Evolutionary conservation across 2,797 vertebrate species (phyloP).

Genomic region (Melanogrammus aeglefinus): DNA sequence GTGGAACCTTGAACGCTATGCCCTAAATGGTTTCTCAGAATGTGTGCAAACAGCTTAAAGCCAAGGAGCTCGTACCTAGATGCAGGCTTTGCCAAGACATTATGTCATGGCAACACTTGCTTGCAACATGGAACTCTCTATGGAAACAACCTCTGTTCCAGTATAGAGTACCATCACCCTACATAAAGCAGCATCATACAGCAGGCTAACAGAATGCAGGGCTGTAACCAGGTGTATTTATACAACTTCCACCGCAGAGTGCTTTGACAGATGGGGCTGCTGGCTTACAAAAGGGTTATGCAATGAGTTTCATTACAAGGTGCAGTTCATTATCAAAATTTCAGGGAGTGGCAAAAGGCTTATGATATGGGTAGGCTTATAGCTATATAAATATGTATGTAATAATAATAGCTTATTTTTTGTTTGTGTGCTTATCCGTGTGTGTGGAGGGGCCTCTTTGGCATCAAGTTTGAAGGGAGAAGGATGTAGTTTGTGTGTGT

Average conservation of each 20-base stretch:
- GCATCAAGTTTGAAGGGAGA: too few relatives aligned
- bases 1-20: background rate
- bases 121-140: background rate
- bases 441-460: background rate
- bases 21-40: background rate
- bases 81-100: background rate
- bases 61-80: background rate
- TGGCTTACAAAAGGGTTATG: background rate
- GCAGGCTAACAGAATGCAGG: background rate
- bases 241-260: background rate
- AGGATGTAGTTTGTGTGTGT: background rate
- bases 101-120: background rate
- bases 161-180: background rate
- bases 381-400: background rate
- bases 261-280: background rate
- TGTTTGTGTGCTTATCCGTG: background rate
- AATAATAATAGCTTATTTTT: background rate
- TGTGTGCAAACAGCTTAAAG: background rate
- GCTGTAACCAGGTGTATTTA: background rate
- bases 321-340: background rate
- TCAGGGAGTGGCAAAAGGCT: background rate
- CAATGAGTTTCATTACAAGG: background rate
- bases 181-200: background rate
- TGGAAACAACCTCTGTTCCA: background rate
- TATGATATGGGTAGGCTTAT: background rate